Evolutionary conservation across 2,797 vertebrate genomes (phyloP).

Genomic region (Cyclura pinguis): DNA sequence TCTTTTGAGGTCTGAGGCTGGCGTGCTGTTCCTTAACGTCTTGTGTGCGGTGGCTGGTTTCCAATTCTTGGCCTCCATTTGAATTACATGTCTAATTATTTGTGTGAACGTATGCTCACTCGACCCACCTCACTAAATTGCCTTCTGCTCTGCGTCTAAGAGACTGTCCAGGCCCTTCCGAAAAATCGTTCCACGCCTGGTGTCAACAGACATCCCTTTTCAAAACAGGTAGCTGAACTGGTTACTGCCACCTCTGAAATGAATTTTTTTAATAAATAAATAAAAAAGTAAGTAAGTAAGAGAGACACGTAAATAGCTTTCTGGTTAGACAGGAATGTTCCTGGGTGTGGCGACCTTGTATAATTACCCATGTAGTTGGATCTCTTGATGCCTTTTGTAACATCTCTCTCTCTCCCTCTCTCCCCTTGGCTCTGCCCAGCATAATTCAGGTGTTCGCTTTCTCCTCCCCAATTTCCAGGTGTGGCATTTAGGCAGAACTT

Average conservation of each 20-base stretch:
- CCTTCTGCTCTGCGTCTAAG: slow-evolving; percentile 44
- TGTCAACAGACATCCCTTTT: slow-evolving; percentile 57
- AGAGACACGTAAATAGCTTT: slow-evolving; percentile 68
- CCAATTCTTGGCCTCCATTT: slow-evolving; percentile 61
- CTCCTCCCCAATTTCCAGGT: slow-evolving; percentile 59
- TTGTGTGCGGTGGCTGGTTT: background rate
- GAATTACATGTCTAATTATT: slow-evolving; percentile 64
- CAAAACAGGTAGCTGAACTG: slow-evolving; percentile 69
- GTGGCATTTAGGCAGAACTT: slow-evolving; percentile 66
- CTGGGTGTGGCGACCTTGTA: slow-evolving; percentile 78
- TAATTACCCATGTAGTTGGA: slow-evolving; percentile 76
- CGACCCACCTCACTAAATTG: slow-evolving; percentile 70
- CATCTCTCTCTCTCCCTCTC: slow-evolving; percentile 48
- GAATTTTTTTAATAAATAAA: slow-evolving; percentile 52
- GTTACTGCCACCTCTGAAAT: slow-evolving; percentile 74
- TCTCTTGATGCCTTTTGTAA: slow-evolving; percentile 63
- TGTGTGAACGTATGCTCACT: background rate
- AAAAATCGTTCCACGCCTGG: slow-evolving; percentile 54
- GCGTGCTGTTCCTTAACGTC: too few species aligned
- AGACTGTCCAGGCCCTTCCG: slow-evolving; percentile 45
- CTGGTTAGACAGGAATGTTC: slow-evolving; percentile 80
- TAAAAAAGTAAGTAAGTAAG: slow-evolving; percentile 4
- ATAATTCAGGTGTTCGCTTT: slow-evolving; percentile 52
- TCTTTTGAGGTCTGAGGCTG: background rate
- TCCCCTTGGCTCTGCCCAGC: slow-evolving; percentile 42